Evolutionary conservation across 2,797 vertebrate genomes (phyloP).

Genomic region (Sebastes vulpes): DNA sequence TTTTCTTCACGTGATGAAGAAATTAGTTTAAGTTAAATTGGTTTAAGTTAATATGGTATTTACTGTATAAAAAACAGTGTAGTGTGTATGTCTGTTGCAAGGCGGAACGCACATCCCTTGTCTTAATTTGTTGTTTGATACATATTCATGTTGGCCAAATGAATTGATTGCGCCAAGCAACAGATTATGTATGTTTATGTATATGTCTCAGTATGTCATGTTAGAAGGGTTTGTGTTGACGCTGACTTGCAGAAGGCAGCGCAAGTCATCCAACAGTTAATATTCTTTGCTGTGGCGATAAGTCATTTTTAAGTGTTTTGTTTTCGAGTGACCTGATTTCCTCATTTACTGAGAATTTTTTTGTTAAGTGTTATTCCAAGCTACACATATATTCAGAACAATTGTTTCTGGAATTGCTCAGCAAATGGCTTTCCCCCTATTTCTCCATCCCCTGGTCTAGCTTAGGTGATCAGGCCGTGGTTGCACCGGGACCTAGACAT

Average conservation of each 20-base stretch:
- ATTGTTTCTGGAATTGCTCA: neutral
- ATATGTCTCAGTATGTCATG: neutral
- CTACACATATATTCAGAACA: neutral
- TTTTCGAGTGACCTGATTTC: neutral
- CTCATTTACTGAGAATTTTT: neutral
- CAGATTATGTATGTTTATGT: neutral
- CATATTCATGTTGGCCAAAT: conserved; percentile 38
- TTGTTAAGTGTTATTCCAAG: neutral
- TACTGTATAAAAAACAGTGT: neutral
- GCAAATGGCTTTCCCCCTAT: neutral
- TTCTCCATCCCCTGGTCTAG: no score
- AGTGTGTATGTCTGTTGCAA: neutral
- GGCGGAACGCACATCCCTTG: neutral
- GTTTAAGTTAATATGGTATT: conserved; percentile 6
- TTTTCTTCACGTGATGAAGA: conserved; percentile 9
- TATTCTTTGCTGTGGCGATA: neutral
- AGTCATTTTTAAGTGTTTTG: neutral
- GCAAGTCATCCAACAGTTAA: neutral
- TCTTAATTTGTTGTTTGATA: conserved; percentile 37
- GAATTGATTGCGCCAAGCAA: conserved; percentile 9
- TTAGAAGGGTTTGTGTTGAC: neutral
- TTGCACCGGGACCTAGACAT: no score
- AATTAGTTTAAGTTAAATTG: conserved; percentile 8
- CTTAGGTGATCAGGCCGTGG: no score
- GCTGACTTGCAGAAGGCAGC: neutral